Evolutionary conservation across 2,113 vertebrate species (phyloP).

Genomic region (Tamias sibiricus): DNA sequence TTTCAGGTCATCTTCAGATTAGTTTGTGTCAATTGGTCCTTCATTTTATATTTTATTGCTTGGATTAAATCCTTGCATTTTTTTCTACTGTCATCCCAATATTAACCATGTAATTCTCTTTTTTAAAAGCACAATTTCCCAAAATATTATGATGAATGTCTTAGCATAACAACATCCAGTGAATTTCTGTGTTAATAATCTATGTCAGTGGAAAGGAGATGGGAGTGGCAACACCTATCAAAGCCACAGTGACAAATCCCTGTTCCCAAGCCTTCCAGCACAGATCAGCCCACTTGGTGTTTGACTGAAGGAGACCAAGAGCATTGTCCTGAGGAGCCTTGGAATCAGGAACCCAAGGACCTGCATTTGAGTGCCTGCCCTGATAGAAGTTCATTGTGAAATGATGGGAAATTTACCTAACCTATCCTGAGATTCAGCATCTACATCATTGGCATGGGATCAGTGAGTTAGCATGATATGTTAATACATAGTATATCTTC

Average conservation of each 20-base stretch:
- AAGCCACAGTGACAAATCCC: neutral
- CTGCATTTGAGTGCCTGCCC: neutral
- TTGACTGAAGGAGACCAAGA: neutral
- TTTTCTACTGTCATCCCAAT: neutral
- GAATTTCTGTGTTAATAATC: neutral
- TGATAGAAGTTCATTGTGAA: neutral
- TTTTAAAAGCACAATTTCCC: neutral
- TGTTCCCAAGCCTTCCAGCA: neutral
- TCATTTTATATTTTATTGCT: neutral
- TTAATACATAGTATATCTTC: neutral
- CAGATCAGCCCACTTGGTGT: neutral
- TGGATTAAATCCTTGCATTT: conserved; percentile 8
- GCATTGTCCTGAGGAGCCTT: neutral
- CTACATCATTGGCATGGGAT: neutral
- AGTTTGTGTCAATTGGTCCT: neutral
- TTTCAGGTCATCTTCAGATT: neutral
- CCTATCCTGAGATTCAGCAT: neutral
- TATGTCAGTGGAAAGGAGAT: neutral
- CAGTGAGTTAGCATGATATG: neutral
- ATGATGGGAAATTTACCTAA: neutral
- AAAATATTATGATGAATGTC: neutral
- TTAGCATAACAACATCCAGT: neutral
- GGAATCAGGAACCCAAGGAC: neutral
- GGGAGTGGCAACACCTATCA: neutral
- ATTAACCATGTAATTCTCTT: neutral